Evolutionary conservation across 2,888 invertebrate genomes (phyloP).

Genomic region (Escarpia spicata): DNA sequence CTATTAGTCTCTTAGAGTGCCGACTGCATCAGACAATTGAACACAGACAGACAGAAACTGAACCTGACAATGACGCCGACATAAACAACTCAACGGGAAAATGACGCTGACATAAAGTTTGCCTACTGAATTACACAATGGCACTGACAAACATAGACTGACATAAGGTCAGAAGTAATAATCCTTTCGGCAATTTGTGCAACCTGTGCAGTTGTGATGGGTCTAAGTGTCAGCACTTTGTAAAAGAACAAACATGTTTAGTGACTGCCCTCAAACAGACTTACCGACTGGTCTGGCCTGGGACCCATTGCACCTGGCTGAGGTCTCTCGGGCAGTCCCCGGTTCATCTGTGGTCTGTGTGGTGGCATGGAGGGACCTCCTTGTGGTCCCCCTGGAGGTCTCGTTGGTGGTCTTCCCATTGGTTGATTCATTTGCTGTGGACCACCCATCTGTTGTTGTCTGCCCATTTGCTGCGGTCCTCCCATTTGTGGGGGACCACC

Average conservation of each 20-base stretch:
- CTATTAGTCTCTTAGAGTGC: too few relatives aligned
- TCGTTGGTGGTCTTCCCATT: not conserved
- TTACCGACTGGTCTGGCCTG: not conserved
- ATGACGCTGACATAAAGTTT: not conserved
- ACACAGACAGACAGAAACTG: not conserved
- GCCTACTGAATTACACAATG: not conserved
- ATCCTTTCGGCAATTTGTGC: not conserved
- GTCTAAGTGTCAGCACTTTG: not conserved
- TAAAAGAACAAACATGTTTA: not conserved
- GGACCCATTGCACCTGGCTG: not conserved
- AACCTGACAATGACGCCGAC: not conserved
- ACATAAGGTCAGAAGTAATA: not conserved
- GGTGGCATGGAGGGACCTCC: not conserved
- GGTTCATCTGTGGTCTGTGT: not conserved
- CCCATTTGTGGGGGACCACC: slow-evolving; percentile 29
- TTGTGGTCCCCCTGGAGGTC: not conserved
- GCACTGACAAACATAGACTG: not conserved
- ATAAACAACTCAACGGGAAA: not conserved
- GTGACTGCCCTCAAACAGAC: not conserved
- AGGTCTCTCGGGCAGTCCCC: not conserved
- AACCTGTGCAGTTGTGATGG: not conserved
- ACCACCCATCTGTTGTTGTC: not conserved
- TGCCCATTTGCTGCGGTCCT: slow-evolving; percentile 24
- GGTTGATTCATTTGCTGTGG: not conserved
- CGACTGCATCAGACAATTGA: not conserved